Conservation (phyloP, 2,797 vertebrate genomes). For the Myotis vivesi region DNA sequence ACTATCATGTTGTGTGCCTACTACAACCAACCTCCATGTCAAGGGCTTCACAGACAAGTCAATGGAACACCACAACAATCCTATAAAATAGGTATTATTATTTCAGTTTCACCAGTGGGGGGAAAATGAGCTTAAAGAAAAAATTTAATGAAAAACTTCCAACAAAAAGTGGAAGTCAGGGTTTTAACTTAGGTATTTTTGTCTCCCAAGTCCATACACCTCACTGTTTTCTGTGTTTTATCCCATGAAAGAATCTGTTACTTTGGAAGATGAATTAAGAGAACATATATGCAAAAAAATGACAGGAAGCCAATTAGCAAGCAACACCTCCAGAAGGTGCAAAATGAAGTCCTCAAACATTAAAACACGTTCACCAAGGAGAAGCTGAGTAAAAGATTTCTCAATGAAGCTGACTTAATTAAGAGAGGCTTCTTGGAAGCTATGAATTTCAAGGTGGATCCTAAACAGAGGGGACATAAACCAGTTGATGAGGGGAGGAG, state of each 20-base stretch:
- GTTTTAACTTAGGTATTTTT: constrained; percentile 40
- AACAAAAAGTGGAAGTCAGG: not conserved
- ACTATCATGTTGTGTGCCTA: not conserved
- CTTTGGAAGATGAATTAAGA: constrained; percentile 50
- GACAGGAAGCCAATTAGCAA: constrained; percentile 64
- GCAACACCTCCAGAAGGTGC: constrained; percentile 22
- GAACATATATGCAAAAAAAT: constrained; percentile 41
- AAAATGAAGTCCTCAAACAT: constrained; percentile 47
- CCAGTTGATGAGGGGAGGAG: not conserved
- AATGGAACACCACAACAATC: not conserved
- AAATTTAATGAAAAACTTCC: not conserved
- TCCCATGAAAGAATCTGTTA: constrained; percentile 1
- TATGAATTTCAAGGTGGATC: constrained; percentile 7
- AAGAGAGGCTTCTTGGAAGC: not conserved
- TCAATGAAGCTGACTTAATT: constrained; percentile 32
- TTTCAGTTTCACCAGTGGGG: not conserved
- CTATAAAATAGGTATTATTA: not conserved
- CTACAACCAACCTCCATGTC: not conserved
- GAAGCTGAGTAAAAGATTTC: not conserved
- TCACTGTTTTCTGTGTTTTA: constrained; percentile 8
- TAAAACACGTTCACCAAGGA: not conserved
- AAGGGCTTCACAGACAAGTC: not conserved
- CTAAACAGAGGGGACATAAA: not conserved
- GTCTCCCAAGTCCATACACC: not conserved
- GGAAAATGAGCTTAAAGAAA: constrained; percentile 6